Evolutionary conservation across 2,888 invertebrate genomes (phyloP).

Genomic region (Caenorhabditis afra): DNA sequence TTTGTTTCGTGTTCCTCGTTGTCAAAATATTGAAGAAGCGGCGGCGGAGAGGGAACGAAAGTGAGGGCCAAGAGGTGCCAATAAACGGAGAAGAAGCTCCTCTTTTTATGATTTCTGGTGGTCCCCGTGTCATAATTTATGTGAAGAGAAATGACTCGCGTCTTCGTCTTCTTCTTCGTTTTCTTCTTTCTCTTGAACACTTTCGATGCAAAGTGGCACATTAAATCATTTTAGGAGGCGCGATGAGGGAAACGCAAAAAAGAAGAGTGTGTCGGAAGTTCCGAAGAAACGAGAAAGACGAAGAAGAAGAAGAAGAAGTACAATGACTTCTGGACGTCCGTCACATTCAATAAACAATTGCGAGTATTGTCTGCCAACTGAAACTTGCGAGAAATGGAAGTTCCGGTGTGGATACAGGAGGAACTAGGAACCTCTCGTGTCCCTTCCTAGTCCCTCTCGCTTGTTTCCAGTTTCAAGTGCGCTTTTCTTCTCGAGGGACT

Average conservation of each 20-base stretch:
- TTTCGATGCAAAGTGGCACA: slow-evolving; percentile 34
- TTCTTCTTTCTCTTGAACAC: slow-evolving; percentile 34
- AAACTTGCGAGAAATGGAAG: too few relatives aligned
- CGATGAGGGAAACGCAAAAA: neutral
- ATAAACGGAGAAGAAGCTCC: slow-evolving; percentile 30
- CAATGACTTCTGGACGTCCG: slow-evolving; percentile 21
- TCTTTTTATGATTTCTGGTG: slow-evolving; percentile 54
- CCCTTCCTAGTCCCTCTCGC: slow-evolving; percentile 12
- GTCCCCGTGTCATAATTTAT: slow-evolving; percentile 23
- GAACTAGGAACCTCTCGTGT: neutral
- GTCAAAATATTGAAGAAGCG: slow-evolving; percentile 34
- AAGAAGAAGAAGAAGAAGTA: slow-evolving; percentile 13
- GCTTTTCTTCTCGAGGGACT: neutral
- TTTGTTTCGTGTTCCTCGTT: slow-evolving; percentile 43
- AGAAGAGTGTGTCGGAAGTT: slow-evolving; percentile 4
- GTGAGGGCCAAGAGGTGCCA: slow-evolving; percentile 49
- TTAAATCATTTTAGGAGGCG: slow-evolving; percentile 31
- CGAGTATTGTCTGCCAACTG: neutral
- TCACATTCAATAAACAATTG: slow-evolving; percentile 49
- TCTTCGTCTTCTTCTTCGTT: slow-evolving; percentile 21
- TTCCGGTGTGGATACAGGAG: too few relatives aligned
- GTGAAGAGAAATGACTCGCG: slow-evolving; percentile 8
- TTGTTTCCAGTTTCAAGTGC: slow-evolving; percentile 18
- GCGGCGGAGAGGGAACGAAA: slow-evolving; percentile 13
- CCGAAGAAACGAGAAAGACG: neutral